Evolutionary conservation across 2,888 invertebrate species (phyloP).

Genomic region (Cephus sareptanus): DNA sequence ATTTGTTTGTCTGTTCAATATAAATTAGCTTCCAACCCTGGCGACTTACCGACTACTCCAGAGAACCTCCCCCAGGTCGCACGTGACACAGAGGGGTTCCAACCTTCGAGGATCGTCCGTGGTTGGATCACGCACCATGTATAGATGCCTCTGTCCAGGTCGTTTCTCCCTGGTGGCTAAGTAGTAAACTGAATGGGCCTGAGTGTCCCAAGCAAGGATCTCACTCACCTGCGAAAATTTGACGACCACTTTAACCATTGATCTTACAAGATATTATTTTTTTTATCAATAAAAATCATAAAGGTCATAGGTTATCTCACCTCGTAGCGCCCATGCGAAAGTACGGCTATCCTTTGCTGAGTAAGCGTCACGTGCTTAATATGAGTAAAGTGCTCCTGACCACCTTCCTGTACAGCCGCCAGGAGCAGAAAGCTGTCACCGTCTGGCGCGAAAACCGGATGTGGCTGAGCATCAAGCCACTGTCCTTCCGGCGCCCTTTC

Average conservation of each 20-base stretch:
- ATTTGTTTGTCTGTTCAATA: background rate
- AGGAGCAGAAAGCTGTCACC: slow-evolving; percentile 86
- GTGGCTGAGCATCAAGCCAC: slow-evolving; percentile 87
- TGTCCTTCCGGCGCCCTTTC: slow-evolving; percentile 86
- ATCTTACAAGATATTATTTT: background rate
- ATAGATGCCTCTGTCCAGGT: slow-evolving; percentile 89
- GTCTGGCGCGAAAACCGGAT: slow-evolving; percentile 85
- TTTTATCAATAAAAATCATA: background rate
- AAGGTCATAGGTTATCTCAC: slow-evolving; percentile 65
- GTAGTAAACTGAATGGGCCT: slow-evolving; percentile 81
- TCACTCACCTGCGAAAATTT: slow-evolving; percentile 65
- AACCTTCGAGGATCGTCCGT: slow-evolving; percentile 75
- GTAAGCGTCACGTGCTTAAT: slow-evolving; percentile 87
- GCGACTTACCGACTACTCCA: slow-evolving; percentile 77
- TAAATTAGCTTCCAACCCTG: background rate
- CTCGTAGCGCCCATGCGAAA: slow-evolving; percentile 88
- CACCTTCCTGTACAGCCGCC: slow-evolving; percentile 86
- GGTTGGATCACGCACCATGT: slow-evolving; percentile 83
- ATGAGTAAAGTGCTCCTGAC: slow-evolving; percentile 86
- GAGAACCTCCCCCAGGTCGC: slow-evolving; percentile 79
- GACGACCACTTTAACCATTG: background rate
- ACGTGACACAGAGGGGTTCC: slow-evolving; percentile 88
- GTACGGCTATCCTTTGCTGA: slow-evolving; percentile 84
- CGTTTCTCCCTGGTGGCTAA: slow-evolving; percentile 83
- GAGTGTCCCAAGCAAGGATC: slow-evolving; percentile 87